Base-by-base conservation (phyloP, 2,113 vertebrate genomes). In the Chroicocephalus ridibundus region DNA sequence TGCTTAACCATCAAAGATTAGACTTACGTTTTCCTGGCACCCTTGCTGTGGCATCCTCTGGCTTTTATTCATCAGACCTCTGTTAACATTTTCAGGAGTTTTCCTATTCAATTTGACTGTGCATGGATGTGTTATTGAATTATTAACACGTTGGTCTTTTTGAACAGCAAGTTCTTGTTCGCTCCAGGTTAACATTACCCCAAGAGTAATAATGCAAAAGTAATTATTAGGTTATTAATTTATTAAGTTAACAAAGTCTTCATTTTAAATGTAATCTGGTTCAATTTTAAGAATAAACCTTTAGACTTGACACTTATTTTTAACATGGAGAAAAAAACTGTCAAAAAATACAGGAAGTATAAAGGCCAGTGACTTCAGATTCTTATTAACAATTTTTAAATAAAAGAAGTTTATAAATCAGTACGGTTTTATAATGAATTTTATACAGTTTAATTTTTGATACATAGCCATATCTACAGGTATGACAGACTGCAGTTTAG, bases 191-290 rank as follows among this genome's bases (percentile, higher is more conserved):
- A 96, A 80, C 10, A 21, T 62, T 66, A 86, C 22, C 64, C 58
- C 55, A 94, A 71, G 27, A 85, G 25, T 64, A 80, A 91, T 18
- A 83, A 17, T 27, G 5, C 10, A 95, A 93, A 95, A 95, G 25
- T 82, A 92, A 93, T 92, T 86, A 85, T 91, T 94, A 93, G 13
- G 26, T 64, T 57, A 74, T 77, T 94, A 95, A 90, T 97, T 94
- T 58, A 72, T 79, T 94, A 94, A 91, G 97, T 94, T 94, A 90
- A 95, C 57, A 89, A 77, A 94, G 27, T 51, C 10, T 68, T 74
- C 18, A 49, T 88, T 95, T 82, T 47, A 93, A 77, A 93, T 78
- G 47, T 49, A 62, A n/a, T 70, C 3, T 29, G 26, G 7, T 78
- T 82, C n/a, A 80, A 64, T 94, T 65, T 69, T 51, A 18, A 88